Conservation (phyloP, 2,888 invertebrate genomes). For the Tuberolachnus salignus region DNA sequence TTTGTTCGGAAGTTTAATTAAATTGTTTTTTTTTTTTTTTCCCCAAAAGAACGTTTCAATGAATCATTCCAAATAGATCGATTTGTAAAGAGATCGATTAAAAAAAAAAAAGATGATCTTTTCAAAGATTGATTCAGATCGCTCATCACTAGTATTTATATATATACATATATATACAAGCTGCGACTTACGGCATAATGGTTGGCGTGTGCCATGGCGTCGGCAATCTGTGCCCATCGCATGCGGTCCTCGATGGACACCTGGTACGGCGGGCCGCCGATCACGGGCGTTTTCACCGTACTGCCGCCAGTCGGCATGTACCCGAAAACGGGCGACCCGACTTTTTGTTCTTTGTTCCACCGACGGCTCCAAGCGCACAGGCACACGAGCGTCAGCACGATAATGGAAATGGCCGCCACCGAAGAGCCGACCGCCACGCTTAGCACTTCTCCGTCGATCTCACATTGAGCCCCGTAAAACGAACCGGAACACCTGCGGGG, state of each 20-base stretch:
- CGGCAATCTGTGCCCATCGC: conserved; percentile 88
- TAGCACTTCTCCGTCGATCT: conserved; percentile 89
- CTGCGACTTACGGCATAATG: conserved; percentile 78
- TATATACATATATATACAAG: no score
- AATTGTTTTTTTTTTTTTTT: no score
- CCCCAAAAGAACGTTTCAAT: no score
- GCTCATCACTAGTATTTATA: no score
- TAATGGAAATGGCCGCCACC: conserved; percentile 85
- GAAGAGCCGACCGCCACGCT: conserved; percentile 91
- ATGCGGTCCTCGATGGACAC: conserved; percentile 80
- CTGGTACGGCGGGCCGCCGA: conserved; percentile 80
- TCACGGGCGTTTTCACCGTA: conserved; percentile 73
- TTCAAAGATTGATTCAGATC: no score
- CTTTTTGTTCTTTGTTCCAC: conserved; percentile 88
- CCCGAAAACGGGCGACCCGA: conserved; percentile 80
- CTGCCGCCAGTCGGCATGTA: conserved; percentile 78
- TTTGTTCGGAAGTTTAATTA: no score
- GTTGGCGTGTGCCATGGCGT: conserved; percentile 84
- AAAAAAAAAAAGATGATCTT: no score
- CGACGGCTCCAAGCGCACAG: conserved; percentile 91
- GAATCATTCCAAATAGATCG: no score
- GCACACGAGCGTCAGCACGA: conserved; percentile 82
- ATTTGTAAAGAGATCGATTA: no score
- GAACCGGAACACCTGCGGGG: conserved; percentile 81
- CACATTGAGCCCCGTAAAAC: conserved; percentile 87